Base-by-base conservation (phyloP, 2,797 vertebrate species). In the Pipistrellus kuhlii region DNA sequence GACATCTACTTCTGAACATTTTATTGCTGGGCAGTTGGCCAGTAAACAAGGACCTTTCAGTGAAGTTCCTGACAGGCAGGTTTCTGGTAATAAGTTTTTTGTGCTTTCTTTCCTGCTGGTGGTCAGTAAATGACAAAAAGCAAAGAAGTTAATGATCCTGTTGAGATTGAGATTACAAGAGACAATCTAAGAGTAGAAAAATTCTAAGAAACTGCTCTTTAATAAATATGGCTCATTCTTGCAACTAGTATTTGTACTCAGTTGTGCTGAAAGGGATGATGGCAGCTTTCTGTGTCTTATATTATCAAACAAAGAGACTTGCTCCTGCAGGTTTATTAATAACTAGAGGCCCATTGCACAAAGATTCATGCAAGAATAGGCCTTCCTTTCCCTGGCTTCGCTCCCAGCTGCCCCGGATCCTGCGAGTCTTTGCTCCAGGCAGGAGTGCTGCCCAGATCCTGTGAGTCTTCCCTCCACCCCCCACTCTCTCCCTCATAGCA, bases 121-220 rank as follows among this genome's bases (percentile, higher is more conserved):
- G 3, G 68, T 93, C 66, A 91, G 27, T 57, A 78, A 81, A 51
- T 17, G 38, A 53, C 75, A 55, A n/a, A 64, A 88, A 53, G 11
- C 80, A 69, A 85, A 93, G 44, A 88, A 35, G 23, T 72, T 71
- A 91, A 9, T 91, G 62, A 89, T 80, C 21, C 57, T 90, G 4
- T 44, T 88, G 38, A 66, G 25, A 27, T 15, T 77, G 27, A 85
- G 62, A 55, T 90, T 68, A 25, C n/a, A 21, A 1, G 2, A 20
- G 35, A 44, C 14, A 14, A 10, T 53, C 44, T 59, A 77, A 35
- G 59, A 66, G n/a, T 32, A 41, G 38, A 81, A 25, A 7, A 17
- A 12, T 69, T 78, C 78, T 69, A 30, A 8, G 18, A 76, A 53
- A n/a, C 15, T 93, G 30, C 5, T 73, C 8, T 86, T 21, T 89